Evolutionary conservation across 2,113 vertebrate species (phyloP), one percentile per base, ranked within the genome.

Genomic region (Cinclus mexicanus): DNA sequence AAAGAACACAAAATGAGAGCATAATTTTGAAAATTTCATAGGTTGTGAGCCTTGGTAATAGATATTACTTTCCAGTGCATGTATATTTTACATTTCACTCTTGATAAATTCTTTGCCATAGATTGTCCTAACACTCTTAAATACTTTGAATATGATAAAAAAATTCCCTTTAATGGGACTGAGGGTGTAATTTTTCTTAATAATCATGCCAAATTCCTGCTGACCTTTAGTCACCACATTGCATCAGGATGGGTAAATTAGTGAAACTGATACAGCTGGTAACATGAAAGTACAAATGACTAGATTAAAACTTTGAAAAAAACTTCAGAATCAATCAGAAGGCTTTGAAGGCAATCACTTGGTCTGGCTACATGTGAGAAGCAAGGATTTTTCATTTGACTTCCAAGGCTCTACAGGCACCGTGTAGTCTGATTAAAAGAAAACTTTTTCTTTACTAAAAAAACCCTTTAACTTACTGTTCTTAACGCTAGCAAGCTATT

Each of bases 401-500:
- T 78, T 90, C 64, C 53, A 96, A 83, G 64, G 37, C 18, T 83
- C 17, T 85, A 79, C 22, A 80, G 41, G 63, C 21, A 92, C 71
- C 79, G 35, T 71, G 22, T 75, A 74, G 52, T 64, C 61, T 93
- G 70, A 91, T 17, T 67, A 63, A 91, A 90, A 55, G n/a, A 91
- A 94, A 94, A 83, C 18, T 78, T 88, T 90, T 95, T 70, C 76
- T 90, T 90, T 67, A 88, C 52, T 78, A 64, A 95, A 71, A 64
- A 92, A 93, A 83, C 68, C n/a, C 44, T 93, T 71, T 94, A 85
- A 88, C 76, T 94, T 64, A 78, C 44, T 94, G 85, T 69, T 93
- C 72, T 95, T 89, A 87, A 95, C 63, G 55, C 44, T 14, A 23
- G 46, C 37, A 84, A 68, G 35, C 67, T 28, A 74, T 42, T 61